phyloP scores from a whole-genome alignment of 2,888 invertebrate genomes.

The Yponomeuta sedellus region DNA sequence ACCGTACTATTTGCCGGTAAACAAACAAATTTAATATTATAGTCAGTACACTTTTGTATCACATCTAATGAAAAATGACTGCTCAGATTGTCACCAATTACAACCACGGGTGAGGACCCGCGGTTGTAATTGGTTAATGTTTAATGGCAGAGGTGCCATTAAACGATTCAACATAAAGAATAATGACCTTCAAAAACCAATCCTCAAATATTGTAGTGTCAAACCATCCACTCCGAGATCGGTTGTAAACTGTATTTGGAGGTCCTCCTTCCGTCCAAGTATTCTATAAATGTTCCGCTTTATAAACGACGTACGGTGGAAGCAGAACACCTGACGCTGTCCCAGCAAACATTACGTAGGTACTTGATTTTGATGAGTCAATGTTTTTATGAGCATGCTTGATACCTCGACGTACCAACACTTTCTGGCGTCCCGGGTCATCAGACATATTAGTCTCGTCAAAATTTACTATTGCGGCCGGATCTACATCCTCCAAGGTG shows the following conservation, averaged over 20 bases:
- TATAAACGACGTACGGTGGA: slow-evolving; percentile 51
- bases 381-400: slow-evolving; percentile 44
- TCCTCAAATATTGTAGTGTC: slow-evolving; percentile 37
- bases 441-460: slow-evolving; percentile 18
- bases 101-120: too few relatives aligned
- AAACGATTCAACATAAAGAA: slow-evolving; percentile 19
- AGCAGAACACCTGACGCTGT: slow-evolving; percentile 39
- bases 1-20: too few relatives aligned
- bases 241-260: slow-evolving; percentile 38
- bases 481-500: slow-evolving; percentile 6
- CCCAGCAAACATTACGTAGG: slow-evolving; percentile 44
- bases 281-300: slow-evolving; percentile 40
- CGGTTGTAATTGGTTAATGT: too few relatives aligned
- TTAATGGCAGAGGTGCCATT: not conserved
- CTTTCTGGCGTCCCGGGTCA: slow-evolving; percentile 24
- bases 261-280: slow-evolving; percentile 49
- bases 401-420: slow-evolving; percentile 29
- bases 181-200: slow-evolving; percentile 31
- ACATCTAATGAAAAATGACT: too few relatives aligned
- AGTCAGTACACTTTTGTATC: too few relatives aligned
- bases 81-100: too few relatives aligned
- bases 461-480: slow-evolving; percentile 13
- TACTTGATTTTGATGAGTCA: slow-evolving; percentile 36
- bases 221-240: slow-evolving; percentile 44
- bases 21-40: too few relatives aligned